Conservation (phyloP, 2,113 vertebrate species). For the Cyphomyrus plagiostoma region DNA sequence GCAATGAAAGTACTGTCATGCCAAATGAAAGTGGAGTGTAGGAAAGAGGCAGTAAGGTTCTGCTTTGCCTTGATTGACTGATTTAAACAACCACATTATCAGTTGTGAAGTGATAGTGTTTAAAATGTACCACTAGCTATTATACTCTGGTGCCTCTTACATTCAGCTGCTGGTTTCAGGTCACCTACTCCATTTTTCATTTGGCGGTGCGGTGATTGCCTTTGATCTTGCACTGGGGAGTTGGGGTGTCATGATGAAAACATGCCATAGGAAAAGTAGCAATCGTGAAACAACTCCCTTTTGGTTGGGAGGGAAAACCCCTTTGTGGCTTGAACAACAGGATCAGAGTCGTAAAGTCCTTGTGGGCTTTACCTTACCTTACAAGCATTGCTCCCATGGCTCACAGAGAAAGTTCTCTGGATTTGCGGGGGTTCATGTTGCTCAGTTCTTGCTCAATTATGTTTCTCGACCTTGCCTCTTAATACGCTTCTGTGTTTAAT, state of each 20-base stretch:
- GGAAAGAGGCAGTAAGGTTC: not conserved
- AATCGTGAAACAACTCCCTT: not conserved
- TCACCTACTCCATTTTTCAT: slow-evolving; percentile 39
- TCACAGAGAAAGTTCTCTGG: not conserved
- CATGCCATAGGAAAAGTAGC: slow-evolving; percentile 24
- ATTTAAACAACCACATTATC: not conserved
- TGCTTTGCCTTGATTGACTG: not conserved
- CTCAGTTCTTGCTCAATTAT: not conserved
- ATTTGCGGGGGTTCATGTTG: not conserved
- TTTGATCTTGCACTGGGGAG: slow-evolving; percentile 12
- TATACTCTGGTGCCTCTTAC: not conserved
- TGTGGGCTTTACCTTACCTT: not conserved
- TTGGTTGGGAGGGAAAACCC: not conserved
- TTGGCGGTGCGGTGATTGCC: slow-evolving; percentile 28
- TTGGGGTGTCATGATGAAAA: not conserved
- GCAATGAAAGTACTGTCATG: not conserved
- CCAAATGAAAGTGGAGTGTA: not conserved
- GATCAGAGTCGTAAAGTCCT: not conserved
- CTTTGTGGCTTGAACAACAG: not conserved
- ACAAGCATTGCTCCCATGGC: not conserved
- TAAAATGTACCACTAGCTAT: not conserved
- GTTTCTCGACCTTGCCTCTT: slow-evolving; percentile 15
- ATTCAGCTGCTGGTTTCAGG: not conserved
- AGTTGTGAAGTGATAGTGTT: not conserved
- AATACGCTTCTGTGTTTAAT: slow-evolving; percentile 6